Percentiles rank a stretch among this genome's conserved stretches.
These are phyloP conservation scores for Chitala chitala DNA, from an alignment of 2,113 vertebrate genomes.

Conservation along the genomic window DNA sequence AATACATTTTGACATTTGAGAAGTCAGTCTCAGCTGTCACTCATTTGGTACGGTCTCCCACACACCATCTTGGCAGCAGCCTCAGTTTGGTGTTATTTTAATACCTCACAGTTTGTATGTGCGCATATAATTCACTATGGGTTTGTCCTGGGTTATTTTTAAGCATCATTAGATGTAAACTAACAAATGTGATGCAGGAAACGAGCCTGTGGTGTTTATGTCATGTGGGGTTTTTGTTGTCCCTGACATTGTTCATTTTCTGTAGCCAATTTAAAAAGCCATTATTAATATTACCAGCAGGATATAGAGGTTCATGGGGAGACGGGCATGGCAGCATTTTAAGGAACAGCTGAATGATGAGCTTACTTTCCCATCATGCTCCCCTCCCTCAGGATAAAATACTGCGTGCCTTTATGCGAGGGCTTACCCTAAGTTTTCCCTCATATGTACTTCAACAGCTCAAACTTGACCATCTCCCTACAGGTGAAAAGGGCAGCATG, in stretches of 20 bases:
- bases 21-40: neutral
- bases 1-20: neutral
- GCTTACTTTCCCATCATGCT: neutral
- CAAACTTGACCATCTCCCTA: neutral
- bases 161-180: neutral
- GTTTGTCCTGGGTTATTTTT: too few species aligned
- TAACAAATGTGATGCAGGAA: neutral
- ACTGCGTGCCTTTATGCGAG: neutral
- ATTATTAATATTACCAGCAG: slow-evolving; percentile 25
- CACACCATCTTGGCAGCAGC: too few species aligned
- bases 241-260: slow-evolving; percentile 12
- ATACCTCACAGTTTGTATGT: too few species aligned
- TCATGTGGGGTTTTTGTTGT: slow-evolving; percentile 22
- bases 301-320: neutral
- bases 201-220: slow-evolving; percentile 5
- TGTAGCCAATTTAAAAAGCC: slow-evolving; percentile 25
- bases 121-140: too few species aligned
- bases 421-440: neutral
- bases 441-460: neutral
- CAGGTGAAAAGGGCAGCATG: slow-evolving; percentile 85
- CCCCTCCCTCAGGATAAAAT: neutral
- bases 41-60: too few species aligned
- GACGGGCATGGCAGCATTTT: neutral
- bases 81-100: too few species aligned
- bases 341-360: neutral